Evolutionary conservation across 1,140 invertebrate genomes (phyloP), one percentile per base, ranked within the genome.

Genomic region (Drosophila bifasciata): DNA sequence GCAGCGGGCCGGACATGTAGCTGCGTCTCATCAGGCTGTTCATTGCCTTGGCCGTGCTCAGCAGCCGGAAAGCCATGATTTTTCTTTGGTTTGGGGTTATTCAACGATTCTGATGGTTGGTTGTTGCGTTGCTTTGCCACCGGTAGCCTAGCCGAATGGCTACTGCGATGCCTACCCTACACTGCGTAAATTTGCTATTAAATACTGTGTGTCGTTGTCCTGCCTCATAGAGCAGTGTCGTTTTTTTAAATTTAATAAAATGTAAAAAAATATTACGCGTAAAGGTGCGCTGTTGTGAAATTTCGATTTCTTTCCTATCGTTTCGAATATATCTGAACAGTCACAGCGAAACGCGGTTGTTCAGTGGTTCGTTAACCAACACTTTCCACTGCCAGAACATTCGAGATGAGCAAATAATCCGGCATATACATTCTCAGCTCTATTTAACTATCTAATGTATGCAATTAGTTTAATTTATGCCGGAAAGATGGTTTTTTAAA

Each of bases 51-150:
- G 90, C 75, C 28, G 90, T 68, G 55, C 70, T 70, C 11, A 91
- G 51, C 46, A 91, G 57, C 55, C 90, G 85, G 60, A 85, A 78
- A 15, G 90, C 90, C 90, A 91, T 91, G 68, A 44, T 44, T 43
- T 39, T 67, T 51, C 49, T 62, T 59, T 41, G 32, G 5, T 62
- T 59, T 41, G 32, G 5, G 83, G 83, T 83, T 86, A 86, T 77
- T 81, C 86, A 86, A 86, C 83, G 63, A 83, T 80, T 36, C 11
- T 44, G 39, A 73, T 62, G 49, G 32, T 60, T 23, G 16, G 16
- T 59, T 52, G 48, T 49, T 74, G 63, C 28, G 23, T 23, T 25
- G 28, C 28, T 28, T 59, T n/a, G n/a, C n/a, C n/a, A n/a, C 28
- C 25, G 41, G 52, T 75, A 44, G 15, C 36, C 21, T 28, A 23